Evolutionary conservation across 2,888 invertebrate genomes (phyloP).

Genomic region (Aelia acuminata): DNA sequence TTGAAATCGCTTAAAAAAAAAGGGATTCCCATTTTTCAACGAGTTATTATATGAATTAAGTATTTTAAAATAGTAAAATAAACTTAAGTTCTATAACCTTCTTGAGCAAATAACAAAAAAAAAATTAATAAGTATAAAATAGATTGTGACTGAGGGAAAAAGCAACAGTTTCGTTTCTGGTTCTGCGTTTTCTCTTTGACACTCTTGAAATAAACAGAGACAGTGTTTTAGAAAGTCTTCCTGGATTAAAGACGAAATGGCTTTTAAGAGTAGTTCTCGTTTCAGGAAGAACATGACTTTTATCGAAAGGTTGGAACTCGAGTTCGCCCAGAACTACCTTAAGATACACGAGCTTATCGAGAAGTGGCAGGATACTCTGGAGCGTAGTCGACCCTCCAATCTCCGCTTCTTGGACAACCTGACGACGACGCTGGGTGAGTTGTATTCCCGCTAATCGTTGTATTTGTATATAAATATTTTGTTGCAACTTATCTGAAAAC

Average conservation of each 20-base stretch:
- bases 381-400: constrained; percentile 52
- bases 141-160: not conserved
- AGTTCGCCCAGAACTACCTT: constrained; percentile 56
- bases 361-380: constrained; percentile 57
- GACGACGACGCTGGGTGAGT: constrained; percentile 54
- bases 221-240: not conserved
- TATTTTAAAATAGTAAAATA: not conserved
- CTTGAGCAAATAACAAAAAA: not conserved
- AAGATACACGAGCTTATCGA: constrained; percentile 58
- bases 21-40: not conserved
- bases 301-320: constrained; percentile 55
- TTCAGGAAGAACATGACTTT: constrained; percentile 57
- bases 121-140: not conserved
- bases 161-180: not conserved
- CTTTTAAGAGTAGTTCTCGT: constrained; percentile 47
- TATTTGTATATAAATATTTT: too few species aligned
- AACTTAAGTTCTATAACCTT: not conserved
- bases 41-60: not conserved
- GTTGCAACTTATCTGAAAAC: too few species aligned
- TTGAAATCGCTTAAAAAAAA: not conserved
- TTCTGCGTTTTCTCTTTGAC: not conserved
- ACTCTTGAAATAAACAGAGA: not conserved
- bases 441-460: not conserved
- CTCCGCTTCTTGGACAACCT: constrained; percentile 55
- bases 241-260: constrained; percentile 8